phyloP scores from a whole-genome alignment of 35 echinoderm and acorn worm genomes.

The Apostichopus californicus region DNA sequence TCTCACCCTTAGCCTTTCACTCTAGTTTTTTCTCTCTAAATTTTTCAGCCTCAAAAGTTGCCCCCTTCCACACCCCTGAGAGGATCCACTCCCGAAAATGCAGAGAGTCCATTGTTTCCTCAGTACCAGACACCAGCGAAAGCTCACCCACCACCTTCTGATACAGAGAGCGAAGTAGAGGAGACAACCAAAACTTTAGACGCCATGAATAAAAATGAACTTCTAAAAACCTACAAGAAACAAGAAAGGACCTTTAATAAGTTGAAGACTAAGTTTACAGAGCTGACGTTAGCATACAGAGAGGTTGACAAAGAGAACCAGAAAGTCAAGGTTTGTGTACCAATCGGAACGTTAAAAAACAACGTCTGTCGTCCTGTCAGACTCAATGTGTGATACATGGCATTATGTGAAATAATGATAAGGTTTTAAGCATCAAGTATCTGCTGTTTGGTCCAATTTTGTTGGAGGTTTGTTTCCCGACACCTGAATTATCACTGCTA shows the following conservation, averaged over 20 bases:
- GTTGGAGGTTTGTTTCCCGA: no score
- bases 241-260: slow-evolving; percentile 78
- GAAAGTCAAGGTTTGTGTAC: slow-evolving; percentile 85
- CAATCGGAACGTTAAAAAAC: no score
- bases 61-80: slow-evolving; percentile 32
- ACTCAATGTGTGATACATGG: no score
- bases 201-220: slow-evolving; percentile 81
- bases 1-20: no score
- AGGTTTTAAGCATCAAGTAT: no score
- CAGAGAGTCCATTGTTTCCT: slow-evolving; percentile 89
- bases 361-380: no score
- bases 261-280: slow-evolving; percentile 79
- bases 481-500: no score
- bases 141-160: slow-evolving; percentile 81
- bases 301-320: slow-evolving; percentile 96
- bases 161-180: slow-evolving; percentile 96
- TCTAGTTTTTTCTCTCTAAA: no score
- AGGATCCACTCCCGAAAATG: background rate
- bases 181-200: slow-evolving; percentile 75
- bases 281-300: slow-evolving; percentile 78
- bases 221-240: slow-evolving; percentile 72
- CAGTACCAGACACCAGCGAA: slow-evolving; percentile 88
- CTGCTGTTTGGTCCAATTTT: no score
- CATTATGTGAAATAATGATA: no score
- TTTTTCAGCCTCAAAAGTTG: background rate